Conservation (phyloP, 2,888 invertebrate genomes). For the Dryocosmus kuriphilus region DNA sequence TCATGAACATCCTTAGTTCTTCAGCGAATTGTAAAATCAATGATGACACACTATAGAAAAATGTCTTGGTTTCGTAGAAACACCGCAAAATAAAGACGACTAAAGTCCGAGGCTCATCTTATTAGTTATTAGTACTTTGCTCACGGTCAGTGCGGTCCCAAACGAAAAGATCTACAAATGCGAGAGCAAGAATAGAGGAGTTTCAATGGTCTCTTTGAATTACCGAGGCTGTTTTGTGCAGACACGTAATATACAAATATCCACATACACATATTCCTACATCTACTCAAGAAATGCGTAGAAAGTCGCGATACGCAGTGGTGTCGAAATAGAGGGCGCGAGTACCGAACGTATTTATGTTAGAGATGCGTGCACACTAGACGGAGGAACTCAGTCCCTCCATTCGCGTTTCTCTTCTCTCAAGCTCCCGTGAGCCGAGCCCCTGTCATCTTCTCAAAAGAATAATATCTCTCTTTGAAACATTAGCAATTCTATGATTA, state of each 20-base stretch:
- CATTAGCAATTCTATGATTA: slow-evolving; percentile 75
- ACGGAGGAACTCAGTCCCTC: slow-evolving; percentile 45
- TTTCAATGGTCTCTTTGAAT: slow-evolving; percentile 74
- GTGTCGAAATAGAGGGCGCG: neutral
- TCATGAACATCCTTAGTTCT: too few relatives aligned
- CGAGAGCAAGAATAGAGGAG: slow-evolving; percentile 70
- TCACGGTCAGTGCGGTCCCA: slow-evolving; percentile 43
- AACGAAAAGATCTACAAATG: slow-evolving; percentile 71
- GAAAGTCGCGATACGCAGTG: neutral
- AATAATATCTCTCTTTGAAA: slow-evolving; percentile 72
- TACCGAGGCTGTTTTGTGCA: slow-evolving; percentile 68
- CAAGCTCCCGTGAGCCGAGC: slow-evolving; percentile 57
- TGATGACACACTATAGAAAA: slow-evolving; percentile 19
- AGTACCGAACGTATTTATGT: slow-evolving; percentile 55
- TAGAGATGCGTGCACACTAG: slow-evolving; percentile 49
- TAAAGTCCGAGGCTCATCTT: slow-evolving; percentile 54
- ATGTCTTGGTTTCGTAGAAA: slow-evolving; percentile 23
- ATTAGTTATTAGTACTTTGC: slow-evolving; percentile 58
- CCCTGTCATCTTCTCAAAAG: slow-evolving; percentile 68
- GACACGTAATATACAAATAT: slow-evolving; percentile 65
- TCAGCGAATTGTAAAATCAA: slow-evolving; percentile 11
- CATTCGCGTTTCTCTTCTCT: slow-evolving; percentile 46
- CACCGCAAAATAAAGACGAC: slow-evolving; percentile 26
- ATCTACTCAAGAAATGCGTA: rapidly evolving
- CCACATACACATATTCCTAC: slow-evolving; percentile 50